Conservation (phyloP, 2,888 invertebrate genomes). For the Philhelius pedissequus region DNA sequence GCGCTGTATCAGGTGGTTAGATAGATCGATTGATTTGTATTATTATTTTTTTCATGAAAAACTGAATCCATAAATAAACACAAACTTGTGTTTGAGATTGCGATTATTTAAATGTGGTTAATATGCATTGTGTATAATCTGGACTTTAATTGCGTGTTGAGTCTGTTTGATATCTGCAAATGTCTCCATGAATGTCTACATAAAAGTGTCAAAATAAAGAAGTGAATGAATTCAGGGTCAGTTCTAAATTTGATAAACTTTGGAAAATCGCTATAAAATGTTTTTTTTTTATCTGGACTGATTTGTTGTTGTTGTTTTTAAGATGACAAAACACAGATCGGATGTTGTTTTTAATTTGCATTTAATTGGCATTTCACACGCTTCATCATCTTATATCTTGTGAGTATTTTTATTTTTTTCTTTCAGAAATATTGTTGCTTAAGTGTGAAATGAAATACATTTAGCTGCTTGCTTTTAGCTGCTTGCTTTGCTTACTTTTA, state of each 20-base stretch:
- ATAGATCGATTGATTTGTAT: constrained; percentile 11
- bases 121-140: background rate
- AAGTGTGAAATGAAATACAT: background rate
- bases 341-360: constrained; percentile 7
- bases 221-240: constrained; percentile 43
- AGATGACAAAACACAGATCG: background rate
- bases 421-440: background rate
- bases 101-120: constrained; percentile 46
- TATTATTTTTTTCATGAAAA: constrained; percentile 59
- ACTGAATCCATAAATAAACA: constrained; percentile 41
- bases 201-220: background rate
- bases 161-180: background rate
- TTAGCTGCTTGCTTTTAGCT: no score
- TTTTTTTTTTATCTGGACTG: background rate
- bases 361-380: background rate
- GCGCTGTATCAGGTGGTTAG: constrained; percentile 23
- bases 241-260: constrained; percentile 35
- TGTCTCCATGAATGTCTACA: background rate
- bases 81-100: constrained; percentile 12
- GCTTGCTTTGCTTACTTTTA: no score
- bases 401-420: background rate
- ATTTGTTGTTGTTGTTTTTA: background rate
- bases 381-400: background rate
- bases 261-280: background rate
- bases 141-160: background rate